Percentiles rank a stretch among this genome's conserved stretches.
Evolutionary conservation across 2,113 vertebrate species (phyloP).

Genomic region (Girardinichthys multiradiatus): DNA sequence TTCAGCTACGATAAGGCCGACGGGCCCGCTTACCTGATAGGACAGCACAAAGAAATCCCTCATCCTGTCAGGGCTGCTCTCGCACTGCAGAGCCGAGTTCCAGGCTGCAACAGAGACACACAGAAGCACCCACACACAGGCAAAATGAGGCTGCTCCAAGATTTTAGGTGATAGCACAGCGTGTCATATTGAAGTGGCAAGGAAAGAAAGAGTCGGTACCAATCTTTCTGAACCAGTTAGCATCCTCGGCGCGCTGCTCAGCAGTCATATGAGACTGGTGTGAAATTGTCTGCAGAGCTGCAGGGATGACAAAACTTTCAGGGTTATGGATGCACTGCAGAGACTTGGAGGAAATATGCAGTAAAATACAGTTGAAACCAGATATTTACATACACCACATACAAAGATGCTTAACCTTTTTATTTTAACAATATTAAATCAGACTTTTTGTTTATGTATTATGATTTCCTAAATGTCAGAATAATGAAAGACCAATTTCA

Average conservation of each 20-base stretch:
- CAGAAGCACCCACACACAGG: background rate
- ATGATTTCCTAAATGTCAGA: too few species aligned
- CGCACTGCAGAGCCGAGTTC: constrained; percentile 88
- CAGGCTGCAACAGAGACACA: constrained; percentile 82
- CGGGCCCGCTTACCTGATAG: constrained; percentile 83
- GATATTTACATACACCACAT: background rate
- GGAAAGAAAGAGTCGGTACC: constrained; percentile 75
- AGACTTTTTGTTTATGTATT: too few species aligned
- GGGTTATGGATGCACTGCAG: constrained; percentile 16
- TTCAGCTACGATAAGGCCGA: constrained; percentile 25
- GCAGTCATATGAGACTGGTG: constrained; percentile 46
- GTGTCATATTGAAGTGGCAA: constrained; percentile 12
- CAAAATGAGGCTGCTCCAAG: constrained; percentile 18
- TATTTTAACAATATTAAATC: background rate
- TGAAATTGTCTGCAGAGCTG: constrained; percentile 78
- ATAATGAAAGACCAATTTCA: too few species aligned
- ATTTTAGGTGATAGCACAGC: constrained; percentile 17
- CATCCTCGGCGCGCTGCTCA: constrained; percentile 78
- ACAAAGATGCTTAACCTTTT: too few species aligned
- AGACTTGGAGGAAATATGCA: background rate
- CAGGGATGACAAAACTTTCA: constrained; percentile 20
- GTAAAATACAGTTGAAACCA: background rate
- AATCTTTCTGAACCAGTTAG: constrained; percentile 92
- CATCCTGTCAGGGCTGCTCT: constrained; percentile 81
- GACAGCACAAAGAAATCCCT: constrained; percentile 90